A percentile compares a stretch with the other conserved stretches of the same genome.
Evolutionary conservation across 2,888 invertebrate genomes (phyloP).

Genomic region (Cryptophagus acutangulus): DNA sequence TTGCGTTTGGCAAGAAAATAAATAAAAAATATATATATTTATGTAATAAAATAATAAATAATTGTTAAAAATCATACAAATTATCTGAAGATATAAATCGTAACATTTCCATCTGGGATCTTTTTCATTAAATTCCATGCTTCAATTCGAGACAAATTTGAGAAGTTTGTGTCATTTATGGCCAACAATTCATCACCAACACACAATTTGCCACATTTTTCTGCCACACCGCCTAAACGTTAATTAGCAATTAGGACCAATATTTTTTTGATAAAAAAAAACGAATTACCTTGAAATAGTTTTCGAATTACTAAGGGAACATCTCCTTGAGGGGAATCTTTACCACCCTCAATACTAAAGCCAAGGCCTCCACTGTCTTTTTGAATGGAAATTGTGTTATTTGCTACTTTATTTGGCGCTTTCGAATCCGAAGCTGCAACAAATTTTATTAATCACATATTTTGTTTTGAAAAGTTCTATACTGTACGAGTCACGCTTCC

Average conservation of each 20-base stretch:
- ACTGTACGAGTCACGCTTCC: conserved; percentile 13
- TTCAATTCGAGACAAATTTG: conserved; percentile 84
- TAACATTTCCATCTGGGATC: conserved; percentile 69
- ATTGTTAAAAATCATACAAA: no score
- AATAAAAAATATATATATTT: no score
- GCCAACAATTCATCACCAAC: conserved; percentile 83
- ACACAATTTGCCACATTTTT: conserved; percentile 75
- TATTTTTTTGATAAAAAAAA: no score
- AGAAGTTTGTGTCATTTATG: conserved; percentile 76
- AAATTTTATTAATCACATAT: not conserved
- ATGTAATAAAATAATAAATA: no score
- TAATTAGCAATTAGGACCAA: conserved; percentile 5
- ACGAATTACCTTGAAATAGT: conserved; percentile 87
- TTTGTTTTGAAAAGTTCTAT: conserved; percentile 13
- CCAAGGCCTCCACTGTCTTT: conserved; percentile 88
- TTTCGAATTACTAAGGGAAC: conserved; percentile 86
- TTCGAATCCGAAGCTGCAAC: conserved; percentile 2
- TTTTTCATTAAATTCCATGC: conserved; percentile 93
- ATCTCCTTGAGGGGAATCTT: conserved; percentile 85
- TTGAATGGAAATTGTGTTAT: conserved; percentile 49
- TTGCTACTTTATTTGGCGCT: conserved; percentile 25
- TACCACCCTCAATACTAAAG: conserved; percentile 91
- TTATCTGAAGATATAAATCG: conserved; percentile 34
- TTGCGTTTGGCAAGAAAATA: no score
- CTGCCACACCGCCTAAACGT: conserved; percentile 77